Evolutionary conservation across 2,797 vertebrate species (phyloP).

Genomic region (Sibirionetta formosa): DNA sequence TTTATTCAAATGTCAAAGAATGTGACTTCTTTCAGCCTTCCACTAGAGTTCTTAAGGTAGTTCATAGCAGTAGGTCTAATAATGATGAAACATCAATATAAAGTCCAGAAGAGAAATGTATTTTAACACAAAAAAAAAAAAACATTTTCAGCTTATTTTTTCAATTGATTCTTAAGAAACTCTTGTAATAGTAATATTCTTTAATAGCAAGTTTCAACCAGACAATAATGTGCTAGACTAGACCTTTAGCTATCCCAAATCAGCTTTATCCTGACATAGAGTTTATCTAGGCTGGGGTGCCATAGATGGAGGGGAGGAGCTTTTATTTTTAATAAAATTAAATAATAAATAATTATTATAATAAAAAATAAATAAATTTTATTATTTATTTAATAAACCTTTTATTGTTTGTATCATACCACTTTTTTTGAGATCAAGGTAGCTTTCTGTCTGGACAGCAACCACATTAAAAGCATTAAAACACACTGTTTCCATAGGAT

Average conservation of each 20-base stretch:
- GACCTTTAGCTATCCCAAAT: not conserved
- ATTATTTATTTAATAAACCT: not conserved
- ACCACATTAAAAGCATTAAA: not conserved
- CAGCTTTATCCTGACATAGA: not conserved
- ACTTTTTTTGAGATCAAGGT: not conserved
- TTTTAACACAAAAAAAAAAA: not conserved
- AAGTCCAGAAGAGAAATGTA: not conserved
- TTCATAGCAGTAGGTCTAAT: not conserved
- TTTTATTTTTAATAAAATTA: too few relatives aligned
- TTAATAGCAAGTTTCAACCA: not conserved
- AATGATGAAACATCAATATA: not conserved
- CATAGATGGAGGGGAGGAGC: not conserved
- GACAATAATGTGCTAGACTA: not conserved
- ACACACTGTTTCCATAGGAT: not conserved
- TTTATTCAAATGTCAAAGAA: not conserved
- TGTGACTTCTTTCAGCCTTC: not conserved
- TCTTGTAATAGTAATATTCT: not conserved
- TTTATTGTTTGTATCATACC: not conserved
- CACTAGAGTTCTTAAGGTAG: not conserved
- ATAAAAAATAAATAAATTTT: too few relatives aligned
- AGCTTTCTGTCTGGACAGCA: not conserved
- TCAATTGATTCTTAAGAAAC: not conserved
- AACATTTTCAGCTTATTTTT: not conserved
- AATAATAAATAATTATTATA: too few relatives aligned
- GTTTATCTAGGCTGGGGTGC: not conserved